These are phyloP conservation scores for Poeciliopsis turneri DNA, from an alignment of 2,797 vertebrate species.

Conservation along the genomic window DNA sequence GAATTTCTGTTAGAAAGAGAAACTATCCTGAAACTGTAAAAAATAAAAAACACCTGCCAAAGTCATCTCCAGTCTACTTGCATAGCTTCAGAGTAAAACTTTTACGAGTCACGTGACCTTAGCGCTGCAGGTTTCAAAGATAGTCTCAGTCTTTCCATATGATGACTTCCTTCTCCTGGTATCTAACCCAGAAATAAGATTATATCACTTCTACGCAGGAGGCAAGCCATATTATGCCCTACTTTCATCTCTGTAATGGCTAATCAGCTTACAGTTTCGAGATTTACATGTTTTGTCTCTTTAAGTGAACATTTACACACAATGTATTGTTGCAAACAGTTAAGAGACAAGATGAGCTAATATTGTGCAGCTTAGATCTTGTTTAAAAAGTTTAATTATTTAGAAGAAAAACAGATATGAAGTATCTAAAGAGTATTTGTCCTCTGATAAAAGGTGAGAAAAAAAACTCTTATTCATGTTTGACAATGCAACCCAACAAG, in stretches of 20 bases:
- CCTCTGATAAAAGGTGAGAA: slow-evolving; percentile 18
- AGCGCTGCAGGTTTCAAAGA: slow-evolving; percentile 25
- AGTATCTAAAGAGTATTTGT: slow-evolving; percentile 1
- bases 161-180: slow-evolving; percentile 55
- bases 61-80: slow-evolving; percentile 19
- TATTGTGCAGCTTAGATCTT: slow-evolving; percentile 16
- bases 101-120: slow-evolving; percentile 49
- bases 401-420: not conserved
- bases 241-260: not conserved
- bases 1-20: not conserved
- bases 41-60: slow-evolving; percentile 38
- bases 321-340: slow-evolving; percentile 33
- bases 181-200: slow-evolving; percentile 41
- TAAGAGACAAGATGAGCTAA: slow-evolving; percentile 15
- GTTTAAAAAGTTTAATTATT: not conserved
- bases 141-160: slow-evolving; percentile 41
- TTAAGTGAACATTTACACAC: slow-evolving; percentile 13
- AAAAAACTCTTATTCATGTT: slow-evolving; percentile 30
- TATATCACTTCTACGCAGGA: slow-evolving; percentile 41
- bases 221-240: slow-evolving; percentile 25
- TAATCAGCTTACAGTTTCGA: not conserved
- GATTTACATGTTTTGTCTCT: not conserved
- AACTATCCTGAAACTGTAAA: slow-evolving; percentile 8
- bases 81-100: slow-evolving; percentile 8
- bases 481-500: slow-evolving; percentile 46